phyloP scores from a whole-genome alignment of 2,113 vertebrate genomes.

The Andinoacara biseriatus region DNA sequence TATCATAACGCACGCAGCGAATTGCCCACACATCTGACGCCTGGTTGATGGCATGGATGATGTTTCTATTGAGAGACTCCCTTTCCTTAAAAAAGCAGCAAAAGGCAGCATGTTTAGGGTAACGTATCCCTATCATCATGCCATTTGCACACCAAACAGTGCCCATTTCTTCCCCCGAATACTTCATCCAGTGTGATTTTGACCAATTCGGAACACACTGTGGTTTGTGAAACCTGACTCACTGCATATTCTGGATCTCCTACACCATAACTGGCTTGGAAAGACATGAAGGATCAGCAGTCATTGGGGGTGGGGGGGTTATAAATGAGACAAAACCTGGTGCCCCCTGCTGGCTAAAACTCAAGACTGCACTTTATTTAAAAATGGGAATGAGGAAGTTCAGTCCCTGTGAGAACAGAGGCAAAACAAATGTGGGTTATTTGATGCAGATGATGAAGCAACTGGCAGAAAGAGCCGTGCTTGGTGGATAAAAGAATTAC shows the following conservation, averaged over 20 bases:
- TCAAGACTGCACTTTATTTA: neutral
- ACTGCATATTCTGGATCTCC: constrained; percentile 90
- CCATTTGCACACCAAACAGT: neutral
- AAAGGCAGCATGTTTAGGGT: neutral
- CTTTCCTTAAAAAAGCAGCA: constrained; percentile 78
- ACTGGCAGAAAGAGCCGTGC: neutral
- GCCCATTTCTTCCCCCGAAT: constrained; percentile 81
- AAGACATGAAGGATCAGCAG: neutral
- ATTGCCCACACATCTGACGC: constrained; percentile 90
- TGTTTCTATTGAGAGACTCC: constrained; percentile 86
- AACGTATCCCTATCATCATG: neutral
- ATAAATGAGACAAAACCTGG: neutral
- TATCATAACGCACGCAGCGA: constrained; percentile 90
- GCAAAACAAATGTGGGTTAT: neutral
- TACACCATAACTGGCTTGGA: constrained; percentile 87
- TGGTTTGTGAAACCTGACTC: constrained; percentile 90
- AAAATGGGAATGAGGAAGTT: constrained; percentile 89
- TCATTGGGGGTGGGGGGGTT: neutral
- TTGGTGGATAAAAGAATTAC: constrained; percentile 67
- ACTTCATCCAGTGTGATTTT: constrained; percentile 89
- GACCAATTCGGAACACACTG: constrained; percentile 90
- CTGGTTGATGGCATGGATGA: constrained; percentile 89
- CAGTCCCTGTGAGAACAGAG: constrained; percentile 80
- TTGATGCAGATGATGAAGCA: neutral
- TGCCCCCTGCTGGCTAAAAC: constrained; percentile 39